Evolutionary conservation across 1,140 invertebrate species (phyloP).

Genomic region (Procambarus clarkii): DNA sequence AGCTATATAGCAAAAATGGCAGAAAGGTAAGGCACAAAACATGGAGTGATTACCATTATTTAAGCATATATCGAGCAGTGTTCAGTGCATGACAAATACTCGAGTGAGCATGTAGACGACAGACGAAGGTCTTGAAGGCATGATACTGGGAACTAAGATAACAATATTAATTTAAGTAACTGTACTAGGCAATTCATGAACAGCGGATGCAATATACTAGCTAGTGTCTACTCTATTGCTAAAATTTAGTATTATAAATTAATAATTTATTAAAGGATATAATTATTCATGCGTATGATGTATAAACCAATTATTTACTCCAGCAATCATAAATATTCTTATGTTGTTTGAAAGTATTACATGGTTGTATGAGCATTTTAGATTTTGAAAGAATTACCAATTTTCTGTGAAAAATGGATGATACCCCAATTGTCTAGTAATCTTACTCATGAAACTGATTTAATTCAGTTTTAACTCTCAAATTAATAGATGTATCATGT

Average conservation of each 20-base stretch:
- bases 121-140: too few relatives aligned
- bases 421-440: not conserved
- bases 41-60: too few relatives aligned
- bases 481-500: not conserved
- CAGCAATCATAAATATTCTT: not conserved
- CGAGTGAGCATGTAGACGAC: too few relatives aligned
- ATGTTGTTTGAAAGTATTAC: not conserved
- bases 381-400: not conserved
- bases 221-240: not conserved
- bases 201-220: too few relatives aligned
- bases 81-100: too few relatives aligned
- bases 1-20: too few relatives aligned
- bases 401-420: not conserved
- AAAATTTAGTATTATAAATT: conserved; percentile 1
- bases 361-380: not conserved
- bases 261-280: conserved; percentile 10
- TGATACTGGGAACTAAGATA: too few relatives aligned
- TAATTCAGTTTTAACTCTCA: not conserved
- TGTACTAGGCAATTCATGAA: too few relatives aligned
- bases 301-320: not conserved
- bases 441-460: not conserved
- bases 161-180: too few relatives aligned
- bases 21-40: too few relatives aligned
- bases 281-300: not conserved
- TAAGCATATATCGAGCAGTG: too few relatives aligned